Evolutionary conservation across 2,113 vertebrate species (phyloP).

Genomic region (Malaclemys terrapin): DNA sequence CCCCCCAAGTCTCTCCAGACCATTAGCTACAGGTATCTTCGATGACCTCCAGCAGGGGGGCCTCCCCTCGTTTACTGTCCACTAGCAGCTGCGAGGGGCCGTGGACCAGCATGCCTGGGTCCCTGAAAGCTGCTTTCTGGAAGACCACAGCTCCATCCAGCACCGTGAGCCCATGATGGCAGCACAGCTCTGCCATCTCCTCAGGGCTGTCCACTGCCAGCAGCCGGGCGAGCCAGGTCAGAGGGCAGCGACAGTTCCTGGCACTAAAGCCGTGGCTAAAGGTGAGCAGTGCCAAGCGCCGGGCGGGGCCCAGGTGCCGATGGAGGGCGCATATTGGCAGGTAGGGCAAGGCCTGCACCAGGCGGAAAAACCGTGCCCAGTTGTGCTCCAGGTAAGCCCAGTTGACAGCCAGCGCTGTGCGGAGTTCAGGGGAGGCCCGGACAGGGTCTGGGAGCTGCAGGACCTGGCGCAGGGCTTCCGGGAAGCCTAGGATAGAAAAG

Average conservation of each 20-base stretch:
- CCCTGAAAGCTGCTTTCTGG: constrained; percentile 4
- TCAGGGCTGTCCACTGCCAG: neutral
- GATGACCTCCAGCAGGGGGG: neutral
- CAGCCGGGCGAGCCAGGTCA: neutral
- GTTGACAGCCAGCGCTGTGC: neutral
- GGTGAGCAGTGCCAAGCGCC: constrained; percentile 74
- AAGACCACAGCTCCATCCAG: neutral
- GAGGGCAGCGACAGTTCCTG: constrained; percentile 74
- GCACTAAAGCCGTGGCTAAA: constrained; percentile 84
- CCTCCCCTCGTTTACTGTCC: neutral
- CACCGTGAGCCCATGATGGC: neutral
- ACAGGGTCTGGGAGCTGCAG: constrained; percentile 58
- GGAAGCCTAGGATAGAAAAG: constrained; percentile 60
- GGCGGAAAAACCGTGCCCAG: constrained; percentile 68
- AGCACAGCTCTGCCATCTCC: neutral
- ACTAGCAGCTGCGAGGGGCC: neutral
- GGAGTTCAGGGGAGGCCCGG: neutral
- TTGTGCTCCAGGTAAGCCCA: constrained; percentile 32
- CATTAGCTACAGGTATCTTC: neutral
- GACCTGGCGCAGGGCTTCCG: constrained; percentile 55
- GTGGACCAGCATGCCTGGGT: neutral
- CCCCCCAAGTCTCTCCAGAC: neutral
- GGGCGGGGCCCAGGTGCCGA: constrained; percentile 74
- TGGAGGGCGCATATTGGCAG: constrained; percentile 82
- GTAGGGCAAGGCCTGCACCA: constrained; percentile 76